Percentiles rank a stretch among this genome's conserved stretches.
Evolutionary conservation across 1,140 invertebrate species (phyloP).

Genomic region (Lasaia peninsularis): DNA sequence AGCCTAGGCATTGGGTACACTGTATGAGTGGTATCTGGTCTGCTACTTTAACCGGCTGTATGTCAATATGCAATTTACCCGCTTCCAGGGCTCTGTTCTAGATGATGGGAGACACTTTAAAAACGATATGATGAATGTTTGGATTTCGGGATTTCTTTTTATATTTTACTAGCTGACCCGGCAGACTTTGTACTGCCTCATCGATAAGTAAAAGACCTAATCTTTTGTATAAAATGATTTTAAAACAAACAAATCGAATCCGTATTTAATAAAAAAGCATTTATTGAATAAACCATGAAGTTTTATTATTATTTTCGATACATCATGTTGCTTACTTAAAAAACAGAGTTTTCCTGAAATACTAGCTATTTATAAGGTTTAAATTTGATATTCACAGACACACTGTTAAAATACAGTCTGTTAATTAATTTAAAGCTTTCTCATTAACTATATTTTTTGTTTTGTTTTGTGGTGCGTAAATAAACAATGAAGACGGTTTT

Average conservation of each 20-base stretch:
- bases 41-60: neutral
- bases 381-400: constrained; percentile 31
- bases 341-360: constrained; percentile 37
- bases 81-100: neutral
- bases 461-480: constrained; percentile 42
- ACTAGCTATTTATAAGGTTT: constrained; percentile 35
- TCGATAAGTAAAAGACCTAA: constrained; percentile 24
- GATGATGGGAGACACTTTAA: neutral
- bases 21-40: constrained; percentile 24
- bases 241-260: constrained; percentile 26
- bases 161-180: constrained; percentile 1
- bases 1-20: constrained; percentile 19
- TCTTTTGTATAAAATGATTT: constrained; percentile 27
- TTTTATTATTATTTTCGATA: constrained; percentile 35
- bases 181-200: constrained; percentile 23
- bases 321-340: constrained; percentile 33
- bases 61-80: neutral
- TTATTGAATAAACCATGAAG: constrained; percentile 29
- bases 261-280: constrained; percentile 31
- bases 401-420: constrained; percentile 29
- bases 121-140: too few species aligned
- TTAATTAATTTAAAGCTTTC: constrained; percentile 27
- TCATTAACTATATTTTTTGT: constrained; percentile 53
- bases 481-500: constrained; percentile 39
- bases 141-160: too few species aligned